Percentiles rank a stretch among this genome's conserved stretches.
phyloP scores from a whole-genome alignment of 1,140 invertebrate genomes.

The Tetranychus cinnabarinus region DNA sequence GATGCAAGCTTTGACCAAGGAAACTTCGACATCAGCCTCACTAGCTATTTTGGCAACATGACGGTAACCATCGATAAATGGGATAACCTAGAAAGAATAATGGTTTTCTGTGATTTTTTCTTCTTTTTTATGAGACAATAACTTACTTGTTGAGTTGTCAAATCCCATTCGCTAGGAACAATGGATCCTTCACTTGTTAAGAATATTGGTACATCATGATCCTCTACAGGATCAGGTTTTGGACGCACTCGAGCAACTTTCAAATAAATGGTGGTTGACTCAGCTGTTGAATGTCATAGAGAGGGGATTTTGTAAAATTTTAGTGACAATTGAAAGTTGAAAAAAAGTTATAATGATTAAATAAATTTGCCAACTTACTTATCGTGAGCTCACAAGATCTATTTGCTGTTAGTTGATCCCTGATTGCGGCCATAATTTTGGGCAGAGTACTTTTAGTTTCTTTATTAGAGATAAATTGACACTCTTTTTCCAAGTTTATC shows the following conservation, averaged over 20 bases:
- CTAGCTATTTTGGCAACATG: conserved; percentile 38
- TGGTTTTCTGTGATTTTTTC: background rate
- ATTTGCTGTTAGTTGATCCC: conserved; percentile 35
- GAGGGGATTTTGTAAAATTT: background rate
- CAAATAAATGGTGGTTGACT: conserved; percentile 24
- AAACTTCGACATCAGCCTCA: conserved; percentile 66
- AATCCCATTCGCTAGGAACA: conserved; percentile 55
- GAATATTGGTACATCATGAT: conserved; percentile 75
- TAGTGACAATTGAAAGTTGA: background rate
- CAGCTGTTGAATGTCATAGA: conserved; percentile 13
- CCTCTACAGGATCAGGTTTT: conserved; percentile 46
- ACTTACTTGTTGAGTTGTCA: conserved; percentile 52
- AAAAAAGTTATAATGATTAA: background rate
- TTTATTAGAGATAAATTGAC: conserved; percentile 24
- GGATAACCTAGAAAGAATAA: conserved; percentile 32
- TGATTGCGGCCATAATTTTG: conserved; percentile 45
- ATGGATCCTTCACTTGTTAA: conserved; percentile 26
- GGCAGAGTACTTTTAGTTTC: conserved; percentile 32
- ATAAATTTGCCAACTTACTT: conserved; percentile 8
- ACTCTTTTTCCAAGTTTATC: conserved; percentile 30
- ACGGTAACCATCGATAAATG: conserved; percentile 75
- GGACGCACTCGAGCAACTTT: conserved; percentile 22
- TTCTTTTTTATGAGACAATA: background rate
- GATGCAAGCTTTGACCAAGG: conserved; percentile 75
- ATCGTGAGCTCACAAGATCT: conserved; percentile 40